A percentile compares a stretch with the other conserved stretches of the same genome.
phyloP scores from a whole-genome alignment of 2,797 vertebrate species.

The Antrozous pallidus region DNA sequence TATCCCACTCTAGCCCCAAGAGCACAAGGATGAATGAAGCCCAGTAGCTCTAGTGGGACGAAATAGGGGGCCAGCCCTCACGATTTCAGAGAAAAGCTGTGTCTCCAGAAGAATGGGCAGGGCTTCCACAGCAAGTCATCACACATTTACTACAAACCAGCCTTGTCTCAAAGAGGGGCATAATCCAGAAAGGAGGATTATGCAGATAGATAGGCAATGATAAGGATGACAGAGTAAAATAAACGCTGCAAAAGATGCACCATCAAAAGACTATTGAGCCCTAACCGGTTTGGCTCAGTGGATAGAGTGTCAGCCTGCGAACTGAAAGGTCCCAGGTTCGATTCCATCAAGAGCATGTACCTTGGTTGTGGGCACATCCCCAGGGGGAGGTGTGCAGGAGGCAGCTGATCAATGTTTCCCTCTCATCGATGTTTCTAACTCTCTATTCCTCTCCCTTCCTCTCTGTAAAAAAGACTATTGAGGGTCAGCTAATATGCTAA shows the following conservation, averaged over 20 bases:
- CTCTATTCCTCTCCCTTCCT: no score
- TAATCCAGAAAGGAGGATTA: neutral
- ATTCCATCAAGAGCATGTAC: no score
- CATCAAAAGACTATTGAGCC: neutral
- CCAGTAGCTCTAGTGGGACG: no score
- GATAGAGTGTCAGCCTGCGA: no score
- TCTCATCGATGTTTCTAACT: no score
- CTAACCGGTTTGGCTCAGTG: no score
- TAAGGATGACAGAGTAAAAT: neutral
- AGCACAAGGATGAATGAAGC: neutral
- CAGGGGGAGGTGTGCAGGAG: no score
- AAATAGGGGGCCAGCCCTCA: neutral
- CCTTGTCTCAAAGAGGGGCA: neutral
- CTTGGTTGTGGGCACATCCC: no score
- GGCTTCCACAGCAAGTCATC: neutral
- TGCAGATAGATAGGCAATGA: neutral
- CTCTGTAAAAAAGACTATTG: neutral
- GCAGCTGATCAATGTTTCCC: no score
- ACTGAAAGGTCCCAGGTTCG: no score
- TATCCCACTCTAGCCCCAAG: neutral
- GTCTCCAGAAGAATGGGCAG: neutral
- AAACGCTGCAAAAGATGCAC: neutral
- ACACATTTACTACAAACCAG: neutral
- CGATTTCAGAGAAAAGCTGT: neutral
- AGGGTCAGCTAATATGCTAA: neutral